phyloP scores from a whole-genome alignment of 2,113 vertebrate genomes.

The Excalfactoria chinensis region DNA sequence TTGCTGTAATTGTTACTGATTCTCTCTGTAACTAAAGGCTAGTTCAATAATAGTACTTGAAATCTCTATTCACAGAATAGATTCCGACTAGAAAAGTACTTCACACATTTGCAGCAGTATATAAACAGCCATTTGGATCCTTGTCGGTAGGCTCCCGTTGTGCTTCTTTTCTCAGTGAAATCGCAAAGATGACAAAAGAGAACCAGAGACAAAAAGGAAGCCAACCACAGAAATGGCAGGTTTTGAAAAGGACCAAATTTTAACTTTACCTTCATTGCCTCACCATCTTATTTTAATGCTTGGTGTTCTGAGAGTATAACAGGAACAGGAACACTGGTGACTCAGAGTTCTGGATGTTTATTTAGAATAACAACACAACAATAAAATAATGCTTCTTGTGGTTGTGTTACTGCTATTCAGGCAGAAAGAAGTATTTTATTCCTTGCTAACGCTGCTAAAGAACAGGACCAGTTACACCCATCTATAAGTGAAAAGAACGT shows the following conservation, averaged over 20 bases:
- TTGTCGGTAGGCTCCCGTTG: neutral
- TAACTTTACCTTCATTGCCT: neutral
- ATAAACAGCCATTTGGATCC: neutral
- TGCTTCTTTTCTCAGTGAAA: neutral
- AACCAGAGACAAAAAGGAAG: neutral
- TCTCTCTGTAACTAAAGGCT: conserved; percentile 33
- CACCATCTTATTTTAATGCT: neutral
- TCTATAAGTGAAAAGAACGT: neutral
- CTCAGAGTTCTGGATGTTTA: neutral
- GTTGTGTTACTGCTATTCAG: neutral
- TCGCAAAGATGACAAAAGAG: neutral
- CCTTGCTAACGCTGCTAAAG: neutral
- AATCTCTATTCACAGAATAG: conserved; percentile 13
- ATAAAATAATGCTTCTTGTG: neutral
- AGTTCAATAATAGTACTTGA: conserved; percentile 43
- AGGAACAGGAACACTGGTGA: neutral
- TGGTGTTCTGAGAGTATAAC: neutral
- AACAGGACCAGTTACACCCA: neutral
- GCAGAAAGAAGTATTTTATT: neutral
- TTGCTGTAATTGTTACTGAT: conserved; percentile 21
- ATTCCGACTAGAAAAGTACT: neutral
- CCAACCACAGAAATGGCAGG: neutral
- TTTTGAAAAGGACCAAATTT: neutral
- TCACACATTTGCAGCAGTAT: neutral
- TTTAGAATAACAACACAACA: neutral